phyloP scores from a whole-genome alignment of 2,888 invertebrate species.

The Myopa testacea region DNA sequence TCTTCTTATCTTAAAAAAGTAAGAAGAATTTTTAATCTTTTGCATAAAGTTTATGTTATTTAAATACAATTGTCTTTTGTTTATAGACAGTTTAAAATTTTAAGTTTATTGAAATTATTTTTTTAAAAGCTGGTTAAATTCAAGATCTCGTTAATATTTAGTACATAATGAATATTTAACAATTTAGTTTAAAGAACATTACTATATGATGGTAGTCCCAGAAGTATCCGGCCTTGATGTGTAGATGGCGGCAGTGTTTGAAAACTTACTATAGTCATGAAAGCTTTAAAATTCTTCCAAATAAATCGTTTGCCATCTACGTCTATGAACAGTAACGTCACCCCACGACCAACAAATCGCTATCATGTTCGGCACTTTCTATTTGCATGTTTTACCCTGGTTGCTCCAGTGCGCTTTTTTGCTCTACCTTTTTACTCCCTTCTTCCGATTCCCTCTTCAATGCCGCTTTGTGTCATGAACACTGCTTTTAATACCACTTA shows the following conservation, averaged over 20 bases:
- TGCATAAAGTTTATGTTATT: too few species aligned
- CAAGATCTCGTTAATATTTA: neutral
- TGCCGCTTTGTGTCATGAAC: constrained; percentile 27
- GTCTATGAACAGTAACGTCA: constrained; percentile 9
- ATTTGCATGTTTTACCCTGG: neutral
- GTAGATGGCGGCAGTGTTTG: neutral
- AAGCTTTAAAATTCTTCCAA: constrained; percentile 5
- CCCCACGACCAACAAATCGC: neutral
- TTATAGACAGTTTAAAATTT: too few species aligned
- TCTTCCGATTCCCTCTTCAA: neutral
- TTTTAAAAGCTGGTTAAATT: too few species aligned
- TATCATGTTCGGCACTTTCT: constrained; percentile 1
- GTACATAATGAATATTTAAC: neutral
- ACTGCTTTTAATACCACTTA: constrained; percentile 39
- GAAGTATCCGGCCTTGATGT: neutral
- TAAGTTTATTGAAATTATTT: too few species aligned
- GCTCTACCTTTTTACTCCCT: neutral
- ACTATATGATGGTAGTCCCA: neutral
- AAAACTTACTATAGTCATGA: neutral
- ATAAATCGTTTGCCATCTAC: constrained; percentile 1
- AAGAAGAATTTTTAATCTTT: too few species aligned
- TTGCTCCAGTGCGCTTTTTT: neutral
- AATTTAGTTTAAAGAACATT: too few species aligned
- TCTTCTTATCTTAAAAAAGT: too few species aligned
- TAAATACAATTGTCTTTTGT: too few species aligned